These are phyloP conservation scores for Nomada goodeniana DNA, from an alignment of 2,888 invertebrate genomes.

Conservation along the genomic window DNA sequence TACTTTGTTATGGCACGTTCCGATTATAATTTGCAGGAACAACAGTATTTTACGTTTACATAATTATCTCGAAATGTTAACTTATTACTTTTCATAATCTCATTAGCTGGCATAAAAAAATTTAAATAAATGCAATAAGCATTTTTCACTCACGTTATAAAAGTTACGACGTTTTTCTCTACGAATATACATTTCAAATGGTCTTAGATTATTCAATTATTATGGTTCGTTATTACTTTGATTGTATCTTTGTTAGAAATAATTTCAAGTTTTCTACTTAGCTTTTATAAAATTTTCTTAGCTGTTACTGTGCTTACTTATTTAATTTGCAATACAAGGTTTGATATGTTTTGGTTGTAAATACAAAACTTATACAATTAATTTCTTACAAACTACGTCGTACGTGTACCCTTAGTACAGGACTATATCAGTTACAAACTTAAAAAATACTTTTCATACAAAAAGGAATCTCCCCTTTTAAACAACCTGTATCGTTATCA, in stretches of 20 bases:
- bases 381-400: conserved; percentile 17
- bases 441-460: conserved; percentile 38
- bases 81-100: not conserved
- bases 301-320: conserved; percentile 26
- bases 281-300: conserved; percentile 21
- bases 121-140: conserved; percentile 32
- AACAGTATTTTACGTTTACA: conserved; percentile 27
- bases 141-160: conserved; percentile 10
- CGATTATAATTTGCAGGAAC: conserved; percentile 49
- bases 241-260: conserved; percentile 39
- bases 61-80: conserved; percentile 23
- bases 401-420: conserved; percentile 30
- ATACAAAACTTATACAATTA: conserved; percentile 32
- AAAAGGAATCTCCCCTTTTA: conserved; percentile 16
- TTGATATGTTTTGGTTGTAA: conserved; percentile 53
- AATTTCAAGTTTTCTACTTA: conserved; percentile 33
- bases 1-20: conserved; percentile 44
- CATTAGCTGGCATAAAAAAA: conserved; percentile 1
- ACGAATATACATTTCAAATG: conserved; percentile 34
- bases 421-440: conserved; percentile 22
- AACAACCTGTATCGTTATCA: conserved; percentile 25
- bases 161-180: conserved; percentile 7
- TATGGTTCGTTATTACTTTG: conserved; percentile 39
- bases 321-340: conserved; percentile 43
- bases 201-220: conserved; percentile 34